phyloP scores from a whole-genome alignment of 2,113 vertebrate species.

The Corythaeola cristata region DNA sequence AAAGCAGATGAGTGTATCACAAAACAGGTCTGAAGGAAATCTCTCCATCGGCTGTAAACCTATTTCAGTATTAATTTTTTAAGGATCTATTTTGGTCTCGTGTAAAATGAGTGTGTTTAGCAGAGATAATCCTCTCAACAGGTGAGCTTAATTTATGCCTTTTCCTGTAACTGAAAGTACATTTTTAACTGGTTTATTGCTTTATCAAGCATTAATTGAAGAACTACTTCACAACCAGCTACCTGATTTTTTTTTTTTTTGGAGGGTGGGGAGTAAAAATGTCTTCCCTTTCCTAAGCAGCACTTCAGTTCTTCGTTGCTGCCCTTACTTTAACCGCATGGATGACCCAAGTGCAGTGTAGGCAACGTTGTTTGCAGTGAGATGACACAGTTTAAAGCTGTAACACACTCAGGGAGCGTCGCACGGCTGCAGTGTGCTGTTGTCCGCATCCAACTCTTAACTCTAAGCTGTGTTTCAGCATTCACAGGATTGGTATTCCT shows the following conservation, averaged over 20 bases:
- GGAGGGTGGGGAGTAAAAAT: neutral
- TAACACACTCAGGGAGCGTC: neutral
- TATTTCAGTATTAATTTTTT: conserved; percentile 36
- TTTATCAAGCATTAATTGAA: conserved; percentile 40
- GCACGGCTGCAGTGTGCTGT: neutral
- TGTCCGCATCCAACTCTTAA: neutral
- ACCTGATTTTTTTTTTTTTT: neutral
- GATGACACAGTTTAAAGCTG: neutral
- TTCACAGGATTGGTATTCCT: neutral
- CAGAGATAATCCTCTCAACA: conserved; percentile 64
- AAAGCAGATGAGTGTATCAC: conserved; percentile 43
- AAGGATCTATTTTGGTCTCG: conserved; percentile 46
- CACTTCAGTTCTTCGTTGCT: neutral
- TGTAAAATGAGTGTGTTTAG: conserved; percentile 48
- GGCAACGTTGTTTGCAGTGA: neutral
- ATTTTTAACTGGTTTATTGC: conserved; percentile 6
- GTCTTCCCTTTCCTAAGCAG: neutral
- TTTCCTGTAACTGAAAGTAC: neutral
- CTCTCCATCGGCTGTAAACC: conserved; percentile 11
- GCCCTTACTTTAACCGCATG: neutral
- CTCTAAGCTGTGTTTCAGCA: neutral
- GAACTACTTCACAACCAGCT: conserved; percentile 22
- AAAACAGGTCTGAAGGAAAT: conserved; percentile 52
- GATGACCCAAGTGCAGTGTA: neutral
- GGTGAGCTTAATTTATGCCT: conserved; percentile 46